These are phyloP conservation scores for Euschistus heros DNA, from an alignment of 1,140 invertebrate genomes.

Conservation along the genomic window DNA sequence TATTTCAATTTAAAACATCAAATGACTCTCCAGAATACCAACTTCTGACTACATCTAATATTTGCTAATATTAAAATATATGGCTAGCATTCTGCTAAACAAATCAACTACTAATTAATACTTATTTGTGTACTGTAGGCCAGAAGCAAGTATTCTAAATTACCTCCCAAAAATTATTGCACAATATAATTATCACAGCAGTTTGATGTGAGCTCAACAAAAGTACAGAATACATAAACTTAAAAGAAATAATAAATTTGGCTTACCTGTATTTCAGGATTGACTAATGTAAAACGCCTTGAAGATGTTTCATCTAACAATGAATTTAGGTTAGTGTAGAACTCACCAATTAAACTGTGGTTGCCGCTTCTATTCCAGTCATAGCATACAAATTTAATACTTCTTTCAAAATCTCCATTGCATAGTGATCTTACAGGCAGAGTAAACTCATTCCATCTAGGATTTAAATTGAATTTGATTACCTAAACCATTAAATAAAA, in stretches of 20 bases:
- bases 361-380: constrained; percentile 36
- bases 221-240: background rate
- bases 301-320: constrained; percentile 18
- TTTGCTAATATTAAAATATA: too few species aligned
- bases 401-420: constrained; percentile 48
- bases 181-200: background rate
- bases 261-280: constrained; percentile 33
- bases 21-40: background rate
- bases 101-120: too few species aligned
- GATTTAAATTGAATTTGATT: constrained; percentile 43
- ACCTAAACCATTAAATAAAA: constrained; percentile 32
- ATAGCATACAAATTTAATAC: constrained; percentile 35
- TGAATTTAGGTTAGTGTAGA: constrained; percentile 29
- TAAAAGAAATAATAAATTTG: constrained; percentile 5
- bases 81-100: too few species aligned
- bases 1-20: too few species aligned
- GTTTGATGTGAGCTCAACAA: background rate
- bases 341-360: constrained; percentile 41
- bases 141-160: background rate
- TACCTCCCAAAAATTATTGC: background rate
- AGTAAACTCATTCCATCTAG: constrained; percentile 45
- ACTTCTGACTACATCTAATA: too few species aligned
- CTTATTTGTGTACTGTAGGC: too few species aligned
- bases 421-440: constrained; percentile 44
- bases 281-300: constrained; percentile 29